A percentile compares a stretch with the other conserved stretches of the same genome.
These are phyloP conservation scores for Bradypus variegatus DNA, from an alignment of 2,797 vertebrate genomes.

Conservation along the genomic window DNA sequence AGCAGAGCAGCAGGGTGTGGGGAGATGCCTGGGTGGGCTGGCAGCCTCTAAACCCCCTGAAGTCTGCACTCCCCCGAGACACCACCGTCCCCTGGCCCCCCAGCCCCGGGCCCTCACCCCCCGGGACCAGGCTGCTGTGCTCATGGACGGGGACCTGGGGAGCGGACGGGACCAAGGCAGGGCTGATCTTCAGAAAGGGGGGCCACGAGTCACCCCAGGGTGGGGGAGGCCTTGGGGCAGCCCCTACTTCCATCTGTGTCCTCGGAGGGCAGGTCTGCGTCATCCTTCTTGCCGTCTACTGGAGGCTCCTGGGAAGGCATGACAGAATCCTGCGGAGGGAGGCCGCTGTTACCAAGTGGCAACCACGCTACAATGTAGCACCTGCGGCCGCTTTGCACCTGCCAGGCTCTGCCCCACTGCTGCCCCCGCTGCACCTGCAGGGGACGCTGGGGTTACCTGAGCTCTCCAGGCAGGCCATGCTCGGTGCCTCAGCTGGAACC, in stretches of 20 bases:
- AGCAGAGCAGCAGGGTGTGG: neutral
- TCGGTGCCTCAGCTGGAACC: too few species aligned
- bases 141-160: neutral
- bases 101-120: neutral
- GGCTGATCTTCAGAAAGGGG: neutral
- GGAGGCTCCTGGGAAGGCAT: constrained; percentile 98
- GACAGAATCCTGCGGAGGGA: constrained; percentile 88
- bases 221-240: neutral
- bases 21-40: rapidly evolving
- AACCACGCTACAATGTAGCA: too few species aligned
- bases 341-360: neutral
- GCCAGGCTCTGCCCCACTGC: too few species aligned
- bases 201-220: too few species aligned
- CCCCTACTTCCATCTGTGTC: constrained; percentile 89
- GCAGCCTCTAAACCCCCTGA: rapidly evolving
- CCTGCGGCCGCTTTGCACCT: too few species aligned
- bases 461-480: too few species aligned
- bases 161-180: neutral
- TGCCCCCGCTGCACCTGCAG: too few species aligned
- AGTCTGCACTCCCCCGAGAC: rapidly evolving
- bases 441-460: too few species aligned
- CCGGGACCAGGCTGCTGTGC: rapidly evolving
- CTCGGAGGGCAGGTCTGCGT: constrained; percentile 85
- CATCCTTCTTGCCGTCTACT: constrained; percentile 84
- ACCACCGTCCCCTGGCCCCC: neutral